Evolutionary conservation across 2,797 vertebrate species (phyloP).

Genomic region (Spatula clypeata): DNA sequence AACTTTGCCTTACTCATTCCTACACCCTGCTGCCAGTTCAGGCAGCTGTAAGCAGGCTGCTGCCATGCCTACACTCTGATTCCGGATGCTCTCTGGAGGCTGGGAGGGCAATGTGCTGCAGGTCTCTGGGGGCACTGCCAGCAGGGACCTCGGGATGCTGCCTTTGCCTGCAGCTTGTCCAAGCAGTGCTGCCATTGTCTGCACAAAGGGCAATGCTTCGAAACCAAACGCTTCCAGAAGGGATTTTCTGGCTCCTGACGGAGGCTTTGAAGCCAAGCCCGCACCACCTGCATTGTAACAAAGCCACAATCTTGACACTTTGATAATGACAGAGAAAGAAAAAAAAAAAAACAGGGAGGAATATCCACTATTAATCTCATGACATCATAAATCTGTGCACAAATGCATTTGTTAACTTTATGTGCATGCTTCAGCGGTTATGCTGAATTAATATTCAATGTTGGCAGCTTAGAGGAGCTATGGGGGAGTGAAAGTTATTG

Average conservation of each 20-base stretch:
- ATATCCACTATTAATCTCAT: not conserved
- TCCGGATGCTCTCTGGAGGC: not conserved
- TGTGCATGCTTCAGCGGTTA: not conserved
- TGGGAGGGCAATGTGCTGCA: fast-evolving
- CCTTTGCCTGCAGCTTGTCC: fast-evolving
- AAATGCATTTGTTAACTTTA: not conserved
- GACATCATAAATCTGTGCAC: not conserved
- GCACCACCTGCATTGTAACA: fast-evolving
- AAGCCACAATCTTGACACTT: not conserved
- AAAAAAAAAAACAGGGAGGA: not conserved
- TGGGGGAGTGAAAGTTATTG: fast-evolving
- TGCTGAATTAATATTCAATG: not conserved
- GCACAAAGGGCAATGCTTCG: not conserved
- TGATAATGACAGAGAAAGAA: not conserved
- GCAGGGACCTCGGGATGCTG: fast-evolving
- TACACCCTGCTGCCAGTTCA: not conserved
- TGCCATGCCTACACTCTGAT: fast-evolving
- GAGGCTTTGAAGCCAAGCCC: not conserved
- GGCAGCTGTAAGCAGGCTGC: not conserved
- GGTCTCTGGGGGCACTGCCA: fast-evolving
- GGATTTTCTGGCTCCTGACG: not conserved
- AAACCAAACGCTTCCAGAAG: not conserved
- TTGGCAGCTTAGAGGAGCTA: not conserved
- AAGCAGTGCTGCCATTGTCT: fast-evolving
- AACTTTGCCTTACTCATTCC: not conserved